phyloP scores from a whole-genome alignment of 2,113 vertebrate genomes.

The Rhinoptilus africanus region DNA sequence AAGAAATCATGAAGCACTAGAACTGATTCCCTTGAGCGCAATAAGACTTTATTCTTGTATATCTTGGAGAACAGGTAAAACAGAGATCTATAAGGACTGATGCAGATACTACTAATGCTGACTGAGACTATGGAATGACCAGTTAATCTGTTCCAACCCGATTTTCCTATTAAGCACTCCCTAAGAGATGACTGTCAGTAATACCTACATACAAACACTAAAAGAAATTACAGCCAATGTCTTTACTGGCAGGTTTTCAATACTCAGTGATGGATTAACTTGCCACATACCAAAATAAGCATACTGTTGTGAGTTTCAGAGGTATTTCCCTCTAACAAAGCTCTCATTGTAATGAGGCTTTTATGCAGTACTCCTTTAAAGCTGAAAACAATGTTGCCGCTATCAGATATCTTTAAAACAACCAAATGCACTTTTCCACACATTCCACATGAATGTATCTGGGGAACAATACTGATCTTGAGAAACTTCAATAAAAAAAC shows the following conservation, averaged over 20 bases:
- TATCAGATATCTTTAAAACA: neutral
- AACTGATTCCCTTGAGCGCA: neutral
- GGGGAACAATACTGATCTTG: neutral
- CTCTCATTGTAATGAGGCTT: neutral
- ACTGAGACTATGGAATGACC: neutral
- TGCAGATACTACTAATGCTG: neutral
- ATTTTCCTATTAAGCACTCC: neutral
- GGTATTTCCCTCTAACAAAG: neutral
- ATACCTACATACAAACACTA: neutral
- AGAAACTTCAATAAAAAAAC: neutral
- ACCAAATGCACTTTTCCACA: neutral
- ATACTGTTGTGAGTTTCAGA: neutral
- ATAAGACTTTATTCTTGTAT: neutral
- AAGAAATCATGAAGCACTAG: neutral
- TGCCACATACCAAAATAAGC: neutral
- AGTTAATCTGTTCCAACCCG: neutral
- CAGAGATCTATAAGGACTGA: neutral
- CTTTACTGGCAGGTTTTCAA: neutral
- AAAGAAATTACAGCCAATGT: neutral
- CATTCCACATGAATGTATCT: neutral
- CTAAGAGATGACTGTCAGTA: neutral
- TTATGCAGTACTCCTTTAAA: neutral
- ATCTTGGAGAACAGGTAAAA: neutral
- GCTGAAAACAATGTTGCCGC: neutral
- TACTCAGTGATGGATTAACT: neutral